These are phyloP conservation scores for Neria commutata DNA, from an alignment of 2,888 invertebrate genomes.

Conservation along the genomic window DNA sequence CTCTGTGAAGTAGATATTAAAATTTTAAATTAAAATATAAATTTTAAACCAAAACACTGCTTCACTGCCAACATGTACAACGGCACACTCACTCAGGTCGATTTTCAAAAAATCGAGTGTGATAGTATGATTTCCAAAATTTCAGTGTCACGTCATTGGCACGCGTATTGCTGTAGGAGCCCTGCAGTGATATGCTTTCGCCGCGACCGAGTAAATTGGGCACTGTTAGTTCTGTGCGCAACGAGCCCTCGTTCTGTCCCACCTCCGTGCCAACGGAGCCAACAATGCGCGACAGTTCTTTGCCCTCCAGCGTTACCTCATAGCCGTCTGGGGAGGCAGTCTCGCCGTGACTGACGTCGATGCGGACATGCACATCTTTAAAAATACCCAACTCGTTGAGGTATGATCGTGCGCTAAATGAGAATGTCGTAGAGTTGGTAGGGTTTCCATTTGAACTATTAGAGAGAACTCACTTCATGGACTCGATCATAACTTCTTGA, in stretches of 20 bases:
- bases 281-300: slow-evolving; percentile 79
- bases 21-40: slow-evolving; percentile 1
- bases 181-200: slow-evolving; percentile 81
- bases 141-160: slow-evolving; percentile 81
- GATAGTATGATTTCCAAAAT: slow-evolving; percentile 83
- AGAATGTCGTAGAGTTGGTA: background rate
- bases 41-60: background rate
- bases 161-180: slow-evolving; percentile 82
- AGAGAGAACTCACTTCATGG: slow-evolving; percentile 66
- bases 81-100: slow-evolving; percentile 72
- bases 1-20: slow-evolving; percentile 67
- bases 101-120: slow-evolving; percentile 65
- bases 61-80: no score
- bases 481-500: slow-evolving; percentile 77
- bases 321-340: slow-evolving; percentile 81
- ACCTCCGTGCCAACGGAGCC: slow-evolving; percentile 87
- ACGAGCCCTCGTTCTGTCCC: slow-evolving; percentile 89
- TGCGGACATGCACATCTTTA: slow-evolving; percentile 80
- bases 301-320: slow-evolving; percentile 83
- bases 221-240: slow-evolving; percentile 70
- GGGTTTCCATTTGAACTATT: slow-evolving; percentile 57
- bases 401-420: slow-evolving; percentile 70
- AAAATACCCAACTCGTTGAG: slow-evolving; percentile 88
- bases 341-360: slow-evolving; percentile 85
- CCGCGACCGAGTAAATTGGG: slow-evolving; percentile 90